Base-by-base conservation (phyloP, 2,888 invertebrate genomes). In the Silvanus unidentatus region DNA sequence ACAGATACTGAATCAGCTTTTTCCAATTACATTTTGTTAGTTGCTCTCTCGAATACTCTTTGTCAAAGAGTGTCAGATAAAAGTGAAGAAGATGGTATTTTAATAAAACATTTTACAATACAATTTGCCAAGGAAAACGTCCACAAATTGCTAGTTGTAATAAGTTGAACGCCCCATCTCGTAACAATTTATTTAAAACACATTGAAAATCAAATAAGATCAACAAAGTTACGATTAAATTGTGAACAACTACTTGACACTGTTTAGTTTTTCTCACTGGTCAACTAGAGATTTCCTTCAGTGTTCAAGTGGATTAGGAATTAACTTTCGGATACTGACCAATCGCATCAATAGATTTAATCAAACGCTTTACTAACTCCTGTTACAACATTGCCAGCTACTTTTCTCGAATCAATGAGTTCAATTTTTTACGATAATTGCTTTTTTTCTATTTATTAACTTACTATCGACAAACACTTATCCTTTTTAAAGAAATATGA, bases 11-110 rank as follows among this genome's bases (percentile, higher is more conserved):
- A 32, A 32, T 32, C 32, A 32, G 32, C 32, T 32, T 32, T 32
- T 32, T 32, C 32, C 32, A 32, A 32, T 32, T 32, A 32, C 32
- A 32, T 12, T 32, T 32, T 32, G 32, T 32, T 32, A 32, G 32
- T 32, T 32, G 11, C 4, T 32, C 32, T 32, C n/a, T 22, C 8
- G 8, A n/a, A n/a, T n/a, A n/a, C n/a, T n/a, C 22, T 22, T 32
- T 32, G 32, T 32, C 32, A 32, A 32, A 32, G 6, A 12, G 32
- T 32, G 12, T 32, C 32, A 11, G 32, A 32, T 32, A 32, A 12
- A 12, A n/a, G 12, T n/a, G 32, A n/a, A 12, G 12, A 12, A 32
- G 10, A 32, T 32, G 22, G 32, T 9, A 9, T 32, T 32, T 32
- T 32, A 32, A 11, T 32, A 32, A 32, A 32, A 32, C 11, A 8